Conservation (phyloP, 2,888 invertebrate genomes). For the Lymantria monacha region DNA sequence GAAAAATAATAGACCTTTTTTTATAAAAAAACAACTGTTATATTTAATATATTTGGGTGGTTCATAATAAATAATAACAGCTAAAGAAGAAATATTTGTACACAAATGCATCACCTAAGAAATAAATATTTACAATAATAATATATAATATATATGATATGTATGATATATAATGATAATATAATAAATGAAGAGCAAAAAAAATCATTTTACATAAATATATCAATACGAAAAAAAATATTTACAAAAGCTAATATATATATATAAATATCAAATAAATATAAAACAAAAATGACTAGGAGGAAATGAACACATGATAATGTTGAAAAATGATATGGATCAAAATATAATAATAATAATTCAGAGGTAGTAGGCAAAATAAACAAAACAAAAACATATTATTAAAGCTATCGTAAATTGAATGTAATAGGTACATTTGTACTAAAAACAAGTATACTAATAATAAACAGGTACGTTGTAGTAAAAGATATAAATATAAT, state of each 20-base stretch:
- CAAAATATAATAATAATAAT: neutral
- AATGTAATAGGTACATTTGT: conserved; percentile 50
- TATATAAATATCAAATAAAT: conserved; percentile 5
- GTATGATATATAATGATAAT: conserved; percentile 27
- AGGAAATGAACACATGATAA: conserved; percentile 53
- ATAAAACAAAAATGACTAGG: conserved; percentile 43
- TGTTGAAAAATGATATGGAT: conserved; percentile 26
- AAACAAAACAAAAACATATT: conserved; percentile 26
- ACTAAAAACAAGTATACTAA: conserved; percentile 52
- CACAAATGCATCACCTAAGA: conserved; percentile 44
- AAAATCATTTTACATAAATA: conserved; percentile 72
- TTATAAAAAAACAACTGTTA: conserved; percentile 33
- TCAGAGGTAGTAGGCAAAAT: conserved; percentile 3
- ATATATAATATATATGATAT: conserved; percentile 18
- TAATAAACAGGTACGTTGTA: conserved; percentile 62
- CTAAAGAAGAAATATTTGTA: conserved; percentile 42
- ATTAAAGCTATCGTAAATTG: conserved; percentile 58
- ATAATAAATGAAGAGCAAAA: conserved; percentile 57
- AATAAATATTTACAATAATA: conserved; percentile 26
- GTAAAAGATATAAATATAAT: conserved; percentile 32
- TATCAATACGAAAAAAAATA: conserved; percentile 62
- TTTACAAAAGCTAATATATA: conserved; percentile 66
- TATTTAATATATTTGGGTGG: conserved; percentile 50
- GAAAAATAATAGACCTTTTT: conserved; percentile 19
- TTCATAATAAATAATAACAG: conserved; percentile 51